phyloP scores from a whole-genome alignment of 2,113 vertebrate genomes.

The Nipponia nippon region DNA sequence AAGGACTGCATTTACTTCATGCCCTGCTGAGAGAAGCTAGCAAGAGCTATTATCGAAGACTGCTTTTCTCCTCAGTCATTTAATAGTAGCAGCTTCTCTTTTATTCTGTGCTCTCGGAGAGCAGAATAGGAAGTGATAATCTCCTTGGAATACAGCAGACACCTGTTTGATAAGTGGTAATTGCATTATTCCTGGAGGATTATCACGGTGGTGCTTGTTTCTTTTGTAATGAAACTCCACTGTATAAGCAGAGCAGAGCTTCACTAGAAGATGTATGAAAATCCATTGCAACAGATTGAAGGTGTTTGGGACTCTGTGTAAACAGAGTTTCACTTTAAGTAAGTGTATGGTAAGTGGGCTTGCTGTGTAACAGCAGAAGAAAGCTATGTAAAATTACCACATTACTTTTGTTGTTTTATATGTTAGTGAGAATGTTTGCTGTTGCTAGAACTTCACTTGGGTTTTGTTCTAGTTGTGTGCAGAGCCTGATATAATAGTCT shows the following conservation, averaged over 20 bases:
- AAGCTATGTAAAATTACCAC: neutral
- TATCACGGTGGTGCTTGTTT: slow-evolving; percentile 37
- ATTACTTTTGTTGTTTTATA: neutral
- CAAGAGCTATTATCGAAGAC: slow-evolving; percentile 28
- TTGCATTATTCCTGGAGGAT: slow-evolving; percentile 55
- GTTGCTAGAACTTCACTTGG: neutral
- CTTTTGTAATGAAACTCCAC: slow-evolving; percentile 30
- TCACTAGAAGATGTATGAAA: neutral
- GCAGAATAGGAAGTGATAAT: slow-evolving; percentile 51
- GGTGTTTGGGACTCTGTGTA: neutral
- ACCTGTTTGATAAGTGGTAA: slow-evolving; percentile 65
- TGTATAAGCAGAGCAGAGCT: neutral
- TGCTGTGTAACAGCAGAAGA: neutral
- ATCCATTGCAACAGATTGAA: neutral
- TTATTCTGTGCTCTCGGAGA: slow-evolving; percentile 17
- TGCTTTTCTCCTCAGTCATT: slow-evolving; percentile 32
- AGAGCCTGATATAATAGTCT: neutral
- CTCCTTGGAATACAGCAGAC: slow-evolving; percentile 49
- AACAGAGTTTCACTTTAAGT: neutral
- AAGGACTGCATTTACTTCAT: neutral
- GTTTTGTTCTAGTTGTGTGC: neutral
- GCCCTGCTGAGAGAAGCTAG: slow-evolving; percentile 39
- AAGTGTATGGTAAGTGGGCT: neutral
- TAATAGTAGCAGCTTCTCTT: slow-evolving; percentile 60
- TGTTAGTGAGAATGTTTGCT: neutral